phyloP scores from a whole-genome alignment of 2,888 invertebrate genomes.

The Catocala sponsa region DNA sequence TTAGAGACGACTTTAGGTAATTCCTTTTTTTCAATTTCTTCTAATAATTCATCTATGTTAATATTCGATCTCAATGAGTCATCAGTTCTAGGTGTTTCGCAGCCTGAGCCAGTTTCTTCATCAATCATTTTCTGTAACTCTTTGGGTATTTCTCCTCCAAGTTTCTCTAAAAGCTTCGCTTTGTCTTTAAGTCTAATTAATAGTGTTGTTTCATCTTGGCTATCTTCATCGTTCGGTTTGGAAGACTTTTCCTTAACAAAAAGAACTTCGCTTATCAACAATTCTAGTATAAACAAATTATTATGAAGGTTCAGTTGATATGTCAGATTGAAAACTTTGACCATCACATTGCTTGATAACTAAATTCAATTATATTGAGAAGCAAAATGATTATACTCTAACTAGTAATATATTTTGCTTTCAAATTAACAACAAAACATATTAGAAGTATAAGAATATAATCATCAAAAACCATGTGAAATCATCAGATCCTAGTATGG shows the following conservation, averaged over 20 bases:
- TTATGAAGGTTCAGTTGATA: constrained; percentile 12
- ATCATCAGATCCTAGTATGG: constrained; percentile 23
- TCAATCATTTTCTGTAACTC: constrained; percentile 81
- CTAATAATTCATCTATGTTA: constrained; percentile 75
- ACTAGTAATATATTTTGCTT: constrained; percentile 49
- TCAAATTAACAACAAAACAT: constrained; percentile 47
- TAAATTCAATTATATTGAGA: constrained; percentile 55
- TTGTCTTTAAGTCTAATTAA: constrained; percentile 81
- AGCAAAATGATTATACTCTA: constrained; percentile 30
- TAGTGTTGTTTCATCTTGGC: constrained; percentile 74
- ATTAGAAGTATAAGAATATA: constrained; percentile 47
- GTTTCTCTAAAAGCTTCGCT: constrained; percentile 83
- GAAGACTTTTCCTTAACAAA: constrained; percentile 41
- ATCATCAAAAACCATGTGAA: constrained; percentile 34
- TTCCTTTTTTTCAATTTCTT: constrained; percentile 81
- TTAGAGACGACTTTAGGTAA: constrained; percentile 67
- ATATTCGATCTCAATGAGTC: constrained; percentile 50
- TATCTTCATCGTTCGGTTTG: constrained; percentile 68
- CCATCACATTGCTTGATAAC: constrained; percentile 75
- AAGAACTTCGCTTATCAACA: constrained; percentile 14
- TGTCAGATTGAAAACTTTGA: constrained; percentile 87
- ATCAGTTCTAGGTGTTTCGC: constrained; percentile 60
- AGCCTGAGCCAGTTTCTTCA: constrained; percentile 64
- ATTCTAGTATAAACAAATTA: not conserved
- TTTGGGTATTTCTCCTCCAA: constrained; percentile 85